Conservation (phyloP, 2,888 invertebrate species). For the Isoperla grammatica region DNA sequence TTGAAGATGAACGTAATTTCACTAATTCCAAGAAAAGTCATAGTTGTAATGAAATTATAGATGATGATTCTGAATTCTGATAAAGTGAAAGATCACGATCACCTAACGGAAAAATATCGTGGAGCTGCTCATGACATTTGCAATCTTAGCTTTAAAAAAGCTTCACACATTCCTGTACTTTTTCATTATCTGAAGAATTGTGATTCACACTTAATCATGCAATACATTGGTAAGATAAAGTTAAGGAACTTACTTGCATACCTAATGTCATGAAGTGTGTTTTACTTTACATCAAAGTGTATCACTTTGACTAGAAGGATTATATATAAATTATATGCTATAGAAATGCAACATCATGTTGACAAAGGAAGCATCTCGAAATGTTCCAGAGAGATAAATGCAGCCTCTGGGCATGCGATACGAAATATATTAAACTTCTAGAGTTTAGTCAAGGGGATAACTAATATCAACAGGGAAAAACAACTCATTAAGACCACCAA, state of each 20-base stretch:
- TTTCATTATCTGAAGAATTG: constrained; percentile 38
- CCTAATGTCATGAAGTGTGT: no score
- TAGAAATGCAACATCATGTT: no score
- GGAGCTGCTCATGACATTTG: constrained; percentile 36
- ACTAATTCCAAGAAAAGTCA: constrained; percentile 32
- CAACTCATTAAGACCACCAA: no score
- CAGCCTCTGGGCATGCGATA: no score
- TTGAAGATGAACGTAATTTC: constrained; percentile 32
- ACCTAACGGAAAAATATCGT: constrained; percentile 35
- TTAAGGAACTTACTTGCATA: background rate
- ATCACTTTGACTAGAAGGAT: no score
- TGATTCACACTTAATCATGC: constrained; percentile 37
- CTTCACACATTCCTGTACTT: constrained; percentile 36
- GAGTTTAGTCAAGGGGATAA: no score
- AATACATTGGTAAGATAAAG: background rate
- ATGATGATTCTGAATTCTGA: constrained; percentile 29
- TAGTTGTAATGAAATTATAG: constrained; percentile 33
- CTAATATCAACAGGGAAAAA: no score
- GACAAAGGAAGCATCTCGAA: no score
- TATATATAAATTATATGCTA: no score
- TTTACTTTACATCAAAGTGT: no score
- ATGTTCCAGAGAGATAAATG: no score
- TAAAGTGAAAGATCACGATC: constrained; percentile 36
- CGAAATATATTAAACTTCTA: no score
- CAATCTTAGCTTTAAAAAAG: constrained; percentile 37